phyloP scores from a whole-genome alignment of 2,113 vertebrate genomes.

The Bufo gargarizans region DNA sequence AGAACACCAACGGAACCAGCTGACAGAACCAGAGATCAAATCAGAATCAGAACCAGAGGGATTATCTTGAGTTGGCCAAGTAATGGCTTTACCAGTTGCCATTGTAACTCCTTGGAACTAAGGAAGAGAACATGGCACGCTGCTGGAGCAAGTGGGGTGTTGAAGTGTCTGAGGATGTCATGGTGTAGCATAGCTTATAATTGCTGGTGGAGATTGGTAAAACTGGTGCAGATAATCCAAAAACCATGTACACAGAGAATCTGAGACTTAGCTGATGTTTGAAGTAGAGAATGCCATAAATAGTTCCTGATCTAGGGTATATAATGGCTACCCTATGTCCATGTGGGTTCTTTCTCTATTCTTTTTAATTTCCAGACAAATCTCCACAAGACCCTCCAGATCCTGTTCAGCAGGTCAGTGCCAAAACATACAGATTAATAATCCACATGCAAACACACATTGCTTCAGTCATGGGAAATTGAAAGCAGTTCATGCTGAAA shows the following conservation, averaged over 20 bases:
- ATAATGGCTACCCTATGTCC: not conserved
- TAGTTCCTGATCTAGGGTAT: not conserved
- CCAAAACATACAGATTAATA: slow-evolving; percentile 47
- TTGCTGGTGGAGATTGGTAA: not conserved
- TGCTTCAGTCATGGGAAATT: slow-evolving; percentile 27
- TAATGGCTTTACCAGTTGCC: not conserved
- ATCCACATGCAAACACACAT: slow-evolving; percentile 31
- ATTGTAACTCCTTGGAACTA: not conserved
- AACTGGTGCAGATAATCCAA: not conserved
- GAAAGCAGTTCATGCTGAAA: slow-evolving; percentile 40
- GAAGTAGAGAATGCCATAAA: not conserved
- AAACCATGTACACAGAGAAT: not conserved
- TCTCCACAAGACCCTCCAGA: not conserved
- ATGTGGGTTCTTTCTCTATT: not conserved
- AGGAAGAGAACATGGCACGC: not conserved
- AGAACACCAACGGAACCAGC: too few relatives aligned
- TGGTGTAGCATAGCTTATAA: not conserved
- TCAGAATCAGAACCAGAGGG: too few relatives aligned
- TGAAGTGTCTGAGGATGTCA: not conserved
- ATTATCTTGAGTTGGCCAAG: too few relatives aligned
- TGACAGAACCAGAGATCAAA: too few relatives aligned
- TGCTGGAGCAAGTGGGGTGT: not conserved
- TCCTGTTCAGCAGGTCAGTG: slow-evolving; percentile 17
- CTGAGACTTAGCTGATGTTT: not conserved
- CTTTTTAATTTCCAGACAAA: not conserved